A percentile compares a stretch with the other conserved stretches of the same genome.
These are phyloP conservation scores for Limnephilus auricula DNA, from an alignment of 2,888 invertebrate species.

Conservation along the genomic window DNA sequence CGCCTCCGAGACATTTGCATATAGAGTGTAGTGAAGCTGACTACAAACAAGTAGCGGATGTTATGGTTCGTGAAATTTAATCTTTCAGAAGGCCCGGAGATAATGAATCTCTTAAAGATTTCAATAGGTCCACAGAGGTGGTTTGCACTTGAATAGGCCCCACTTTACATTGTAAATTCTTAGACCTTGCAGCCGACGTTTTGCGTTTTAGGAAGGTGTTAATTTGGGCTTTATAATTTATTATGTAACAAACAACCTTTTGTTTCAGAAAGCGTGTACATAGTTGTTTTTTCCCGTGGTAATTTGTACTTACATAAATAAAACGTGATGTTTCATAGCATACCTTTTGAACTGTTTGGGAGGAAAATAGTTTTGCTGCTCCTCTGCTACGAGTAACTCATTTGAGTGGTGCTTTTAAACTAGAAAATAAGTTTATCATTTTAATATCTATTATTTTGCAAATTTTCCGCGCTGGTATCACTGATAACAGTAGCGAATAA, in stretches of 20 bases:
- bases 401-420: background rate
- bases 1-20: slow-evolving; percentile 52
- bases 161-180: slow-evolving; percentile 8
- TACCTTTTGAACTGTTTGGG: background rate
- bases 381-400: background rate
- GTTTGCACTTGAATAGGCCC: background rate
- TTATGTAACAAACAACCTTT: background rate
- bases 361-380: background rate
- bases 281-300: background rate
- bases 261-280: background rate
- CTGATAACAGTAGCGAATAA: too few species aligned
- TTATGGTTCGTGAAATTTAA: slow-evolving; percentile 58
- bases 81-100: slow-evolving; percentile 44
- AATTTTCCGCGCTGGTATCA: too few species aligned
- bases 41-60: slow-evolving; percentile 44
- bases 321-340: background rate
- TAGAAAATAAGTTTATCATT: too few species aligned
- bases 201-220: background rate
- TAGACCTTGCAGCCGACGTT: background rate
- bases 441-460: too few species aligned
- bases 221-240: background rate
- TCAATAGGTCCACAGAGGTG: slow-evolving; percentile 25
- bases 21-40: slow-evolving; percentile 51
- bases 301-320: background rate
- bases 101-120: slow-evolving; percentile 49